Evolutionary conservation across 2,797 vertebrate species (phyloP), one percentile per base, ranked within the genome.

Genomic region (Hydrophis major): DNA sequence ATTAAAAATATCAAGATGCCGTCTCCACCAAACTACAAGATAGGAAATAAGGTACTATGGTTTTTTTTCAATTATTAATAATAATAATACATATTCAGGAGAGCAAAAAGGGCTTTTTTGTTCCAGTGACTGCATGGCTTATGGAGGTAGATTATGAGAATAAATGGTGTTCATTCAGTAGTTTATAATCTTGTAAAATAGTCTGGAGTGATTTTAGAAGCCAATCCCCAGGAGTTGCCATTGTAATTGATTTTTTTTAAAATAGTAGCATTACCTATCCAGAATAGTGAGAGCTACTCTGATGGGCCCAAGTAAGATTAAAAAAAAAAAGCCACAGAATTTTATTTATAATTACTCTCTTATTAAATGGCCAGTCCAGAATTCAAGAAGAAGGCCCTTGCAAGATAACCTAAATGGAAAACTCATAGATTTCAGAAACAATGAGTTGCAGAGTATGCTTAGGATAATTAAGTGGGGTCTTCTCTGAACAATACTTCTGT

Each of bases 1-100:
- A 98, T 99, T 95, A 97, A 98, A 96, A 98, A 99, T 96, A 98
- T 99, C 96, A 98, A 98, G 96, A 99, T 99, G 99, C 98, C 98
- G 22, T 99, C 98, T 1, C 98, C 98, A 6, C 99, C 99, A 92
- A 98, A 95, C 97, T 99, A 99, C 96, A 99, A 99, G 97, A 91
- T 98, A 42, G 99, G 99, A 95, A 99, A 99, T 95, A 99, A 99
- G 98, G 99, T 99, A 96, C 16, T 66, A 4, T 93, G 59, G 60
- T 13, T 0, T 50, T 50, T 89, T 93, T 93, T 74, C 57, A 27
- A 63, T 13, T 28, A 74, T 37, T 74, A 74, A 8, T 74, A 90
- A 8, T 74, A 90, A 42, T 83, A 59, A 18, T 27, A 28, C 42
- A 27, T 8, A 13, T 32, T 47, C 4, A 92, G 50, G 28, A 93